phyloP scores from a whole-genome alignment of 2,113 vertebrate species.

The Pimephales promelas region DNA sequence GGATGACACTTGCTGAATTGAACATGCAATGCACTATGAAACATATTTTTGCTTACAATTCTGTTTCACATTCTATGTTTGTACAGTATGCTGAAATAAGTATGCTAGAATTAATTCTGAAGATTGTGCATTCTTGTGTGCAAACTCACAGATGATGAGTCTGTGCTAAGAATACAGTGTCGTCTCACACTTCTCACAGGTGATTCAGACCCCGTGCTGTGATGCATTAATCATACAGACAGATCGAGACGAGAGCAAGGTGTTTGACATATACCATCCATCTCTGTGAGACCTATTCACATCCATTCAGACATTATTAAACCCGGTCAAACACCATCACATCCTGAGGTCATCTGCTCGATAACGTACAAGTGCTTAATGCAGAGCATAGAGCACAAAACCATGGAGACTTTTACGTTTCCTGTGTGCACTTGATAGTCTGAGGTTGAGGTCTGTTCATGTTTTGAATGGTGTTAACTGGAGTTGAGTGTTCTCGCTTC shows the following conservation, averaged over 20 bases:
- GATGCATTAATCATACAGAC: slow-evolving; percentile 54
- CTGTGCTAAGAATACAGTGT: slow-evolving; percentile 26
- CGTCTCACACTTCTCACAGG: slow-evolving; percentile 21
- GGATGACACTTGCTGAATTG: not conserved
- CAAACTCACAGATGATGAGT: slow-evolving; percentile 33
- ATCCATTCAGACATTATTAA: slow-evolving; percentile 40
- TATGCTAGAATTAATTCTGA: not conserved
- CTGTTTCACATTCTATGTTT: not conserved
- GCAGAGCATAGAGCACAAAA: slow-evolving; percentile 2
- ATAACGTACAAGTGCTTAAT: slow-evolving; percentile 11
- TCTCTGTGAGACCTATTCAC: slow-evolving; percentile 45
- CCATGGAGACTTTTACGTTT: slow-evolving; percentile 28
- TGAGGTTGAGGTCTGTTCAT: slow-evolving; percentile 25
- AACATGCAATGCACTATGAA: not conserved
- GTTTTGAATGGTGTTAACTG: slow-evolving; percentile 39
- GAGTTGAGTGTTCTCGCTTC: slow-evolving; percentile 18
- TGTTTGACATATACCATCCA: slow-evolving; percentile 49
- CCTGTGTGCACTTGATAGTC: not conserved
- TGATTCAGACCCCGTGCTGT: slow-evolving; percentile 5
- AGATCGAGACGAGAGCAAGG: slow-evolving; percentile 28
- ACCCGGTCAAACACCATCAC: slow-evolving; percentile 29
- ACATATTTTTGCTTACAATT: not conserved
- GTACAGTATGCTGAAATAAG: not conserved
- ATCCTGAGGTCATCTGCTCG: not conserved
- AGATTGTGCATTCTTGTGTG: not conserved